Conservation (phyloP, 1,140 invertebrate species). For the Halesus radiatus region DNA sequence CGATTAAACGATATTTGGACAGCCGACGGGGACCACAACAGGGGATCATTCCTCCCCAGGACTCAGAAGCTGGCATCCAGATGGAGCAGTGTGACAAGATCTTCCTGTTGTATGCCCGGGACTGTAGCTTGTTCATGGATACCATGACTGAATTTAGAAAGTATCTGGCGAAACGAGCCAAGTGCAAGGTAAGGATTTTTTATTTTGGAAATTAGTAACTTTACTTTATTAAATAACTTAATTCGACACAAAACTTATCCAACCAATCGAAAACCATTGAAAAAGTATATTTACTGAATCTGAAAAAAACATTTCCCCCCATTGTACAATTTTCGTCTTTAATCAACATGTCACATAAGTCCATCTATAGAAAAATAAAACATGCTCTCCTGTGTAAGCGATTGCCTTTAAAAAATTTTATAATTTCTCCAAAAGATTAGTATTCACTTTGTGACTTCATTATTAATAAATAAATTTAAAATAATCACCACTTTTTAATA, state of each 20-base stretch:
- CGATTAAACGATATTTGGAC: background rate
- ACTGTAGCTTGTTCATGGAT: slow-evolving; percentile 58
- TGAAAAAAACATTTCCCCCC: background rate
- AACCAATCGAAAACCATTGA: background rate
- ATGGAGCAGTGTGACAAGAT: slow-evolving; percentile 27
- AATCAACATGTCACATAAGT: no score
- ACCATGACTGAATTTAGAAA: slow-evolving; percentile 54
- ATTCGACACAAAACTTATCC: background rate
- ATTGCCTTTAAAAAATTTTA: no score
- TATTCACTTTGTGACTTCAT: no score
- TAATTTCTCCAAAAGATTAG: no score
- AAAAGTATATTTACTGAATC: background rate
- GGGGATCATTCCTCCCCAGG: no score
- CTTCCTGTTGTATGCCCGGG: slow-evolving; percentile 58
- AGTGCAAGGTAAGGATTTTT: slow-evolving; percentile 48
- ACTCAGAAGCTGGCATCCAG: no score
- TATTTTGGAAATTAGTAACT: no score
- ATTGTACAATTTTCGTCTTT: slow-evolving; percentile 36
- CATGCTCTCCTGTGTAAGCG: no score
- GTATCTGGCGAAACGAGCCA: slow-evolving; percentile 40
- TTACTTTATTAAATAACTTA: background rate
- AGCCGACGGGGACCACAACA: background rate
- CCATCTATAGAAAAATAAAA: no score
- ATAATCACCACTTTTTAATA: no score
- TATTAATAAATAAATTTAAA: no score